These are phyloP conservation scores for Halcyon malimbica DNA, from an alignment of 2,113 vertebrate species.

Conservation along the genomic window DNA sequence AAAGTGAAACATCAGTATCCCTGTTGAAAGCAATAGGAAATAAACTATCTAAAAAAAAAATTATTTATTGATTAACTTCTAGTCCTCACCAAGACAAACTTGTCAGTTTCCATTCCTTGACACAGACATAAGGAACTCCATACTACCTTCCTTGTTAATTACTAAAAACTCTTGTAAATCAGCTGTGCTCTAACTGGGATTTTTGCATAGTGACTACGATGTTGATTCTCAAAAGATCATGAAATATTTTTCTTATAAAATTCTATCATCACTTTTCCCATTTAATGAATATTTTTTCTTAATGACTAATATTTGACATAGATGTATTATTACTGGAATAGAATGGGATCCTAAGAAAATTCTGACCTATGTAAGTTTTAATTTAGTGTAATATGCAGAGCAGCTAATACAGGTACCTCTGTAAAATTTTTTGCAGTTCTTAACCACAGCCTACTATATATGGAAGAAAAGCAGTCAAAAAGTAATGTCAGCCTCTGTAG, in stretches of 20 bases:
- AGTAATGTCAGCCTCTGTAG: not conserved
- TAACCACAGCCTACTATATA: constrained; percentile 61
- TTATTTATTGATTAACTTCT: not conserved
- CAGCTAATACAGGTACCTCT: not conserved
- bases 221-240: not conserved
- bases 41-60: not conserved
- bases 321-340: not conserved
- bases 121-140: not conserved
- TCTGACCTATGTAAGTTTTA: not conserved
- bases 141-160: not conserved
- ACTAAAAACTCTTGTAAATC: not conserved
- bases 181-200: not conserved
- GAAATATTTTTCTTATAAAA: not conserved
- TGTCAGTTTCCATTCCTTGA: not conserved
- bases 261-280: not conserved
- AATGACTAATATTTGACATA: not conserved
- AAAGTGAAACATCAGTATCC: not conserved
- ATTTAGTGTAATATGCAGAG: not conserved
- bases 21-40: not conserved
- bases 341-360: not conserved
- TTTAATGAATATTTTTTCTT: not conserved
- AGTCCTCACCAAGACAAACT: not conserved
- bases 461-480: constrained; percentile 48
- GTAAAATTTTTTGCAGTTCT: constrained; percentile 44
- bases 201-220: not conserved